A percentile compares a stretch with the other conserved stretches of the same genome.
Evolutionary conservation across 2,113 vertebrate genomes (phyloP).

Genomic region (Mystacornis crossleyi): DNA sequence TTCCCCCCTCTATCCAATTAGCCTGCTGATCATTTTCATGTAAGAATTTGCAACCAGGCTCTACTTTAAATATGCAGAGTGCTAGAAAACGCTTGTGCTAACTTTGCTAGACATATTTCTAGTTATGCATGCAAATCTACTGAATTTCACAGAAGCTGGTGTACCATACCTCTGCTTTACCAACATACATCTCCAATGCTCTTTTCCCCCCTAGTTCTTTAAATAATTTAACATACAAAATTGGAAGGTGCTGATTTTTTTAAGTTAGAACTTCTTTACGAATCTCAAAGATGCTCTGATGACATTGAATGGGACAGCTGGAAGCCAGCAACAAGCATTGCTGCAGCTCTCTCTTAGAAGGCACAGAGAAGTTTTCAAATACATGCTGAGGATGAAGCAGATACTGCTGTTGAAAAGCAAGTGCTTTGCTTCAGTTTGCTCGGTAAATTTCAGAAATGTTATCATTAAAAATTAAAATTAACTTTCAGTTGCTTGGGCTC

Average conservation of each 20-base stretch:
- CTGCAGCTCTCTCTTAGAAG: background rate
- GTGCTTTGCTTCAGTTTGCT: background rate
- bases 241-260: background rate
- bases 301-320: background rate
- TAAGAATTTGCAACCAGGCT: background rate
- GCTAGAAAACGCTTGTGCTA: background rate
- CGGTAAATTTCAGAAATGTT: background rate
- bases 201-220: background rate
- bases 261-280: background rate
- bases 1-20: background rate
- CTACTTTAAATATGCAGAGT: background rate
- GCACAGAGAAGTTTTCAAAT: background rate
- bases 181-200: background rate
- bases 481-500: background rate
- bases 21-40: background rate
- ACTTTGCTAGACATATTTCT: background rate
- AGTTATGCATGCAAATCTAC: background rate
- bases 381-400: background rate
- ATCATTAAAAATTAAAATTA: slow-evolving; percentile 20
- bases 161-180: background rate
- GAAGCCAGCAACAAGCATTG: background rate
- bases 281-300: background rate
- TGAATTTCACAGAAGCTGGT: background rate
- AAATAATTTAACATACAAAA: background rate
- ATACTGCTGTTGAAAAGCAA: background rate